Conservation (phyloP, 2,113 vertebrate genomes). For the Periophthalmodon schlosseri region DNA sequence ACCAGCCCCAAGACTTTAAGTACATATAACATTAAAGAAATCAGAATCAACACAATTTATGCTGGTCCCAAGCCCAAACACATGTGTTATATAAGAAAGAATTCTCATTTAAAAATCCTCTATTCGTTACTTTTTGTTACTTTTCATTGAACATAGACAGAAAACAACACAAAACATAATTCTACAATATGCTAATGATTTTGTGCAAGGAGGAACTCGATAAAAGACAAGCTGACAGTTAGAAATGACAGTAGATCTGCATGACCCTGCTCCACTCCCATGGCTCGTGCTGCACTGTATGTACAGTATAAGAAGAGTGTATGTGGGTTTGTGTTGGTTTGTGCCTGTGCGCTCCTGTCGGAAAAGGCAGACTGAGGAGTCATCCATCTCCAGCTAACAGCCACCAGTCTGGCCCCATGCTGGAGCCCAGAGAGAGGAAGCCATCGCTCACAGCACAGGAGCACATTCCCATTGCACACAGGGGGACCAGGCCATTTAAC, state of each 20-base stretch:
- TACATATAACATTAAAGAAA: too few species aligned
- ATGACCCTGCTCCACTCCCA: conserved; percentile 6
- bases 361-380: conserved; percentile 67
- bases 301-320: conserved; percentile 13
- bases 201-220: neutral
- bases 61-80: neutral
- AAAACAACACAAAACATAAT: neutral
- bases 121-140: neutral
- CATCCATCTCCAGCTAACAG: conserved; percentile 80
- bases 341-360: conserved; percentile 65
- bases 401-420: conserved; percentile 78
- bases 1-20: too few species aligned
- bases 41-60: neutral
- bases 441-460: conserved; percentile 77
- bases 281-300: conserved; percentile 5
- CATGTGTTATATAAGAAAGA: neutral
- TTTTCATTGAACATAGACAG: neutral
- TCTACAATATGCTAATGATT: neutral
- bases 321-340: conserved; percentile 61
- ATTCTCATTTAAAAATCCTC: neutral
- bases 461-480: conserved; percentile 74
- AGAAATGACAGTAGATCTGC: conserved; percentile 18
- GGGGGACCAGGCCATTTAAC: conserved; percentile 76
- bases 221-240: conserved; percentile 11
- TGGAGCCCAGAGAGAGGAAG: conserved; percentile 77